These are phyloP conservation scores for Cygnus olor DNA, from an alignment of 2,797 vertebrate species.

Conservation along the genomic window DNA sequence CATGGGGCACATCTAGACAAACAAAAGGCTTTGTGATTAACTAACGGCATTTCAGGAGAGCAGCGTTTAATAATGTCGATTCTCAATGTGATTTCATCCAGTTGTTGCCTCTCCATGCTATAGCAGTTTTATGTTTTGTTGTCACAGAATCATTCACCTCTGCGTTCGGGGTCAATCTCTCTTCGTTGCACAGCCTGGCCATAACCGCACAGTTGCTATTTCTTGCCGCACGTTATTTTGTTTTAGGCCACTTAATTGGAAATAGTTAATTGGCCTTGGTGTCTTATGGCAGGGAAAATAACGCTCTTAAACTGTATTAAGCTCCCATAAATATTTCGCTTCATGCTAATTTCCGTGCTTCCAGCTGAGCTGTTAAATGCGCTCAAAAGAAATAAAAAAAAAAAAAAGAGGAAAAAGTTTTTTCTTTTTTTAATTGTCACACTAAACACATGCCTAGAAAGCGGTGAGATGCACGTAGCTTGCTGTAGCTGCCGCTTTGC, in stretches of 20 bases:
- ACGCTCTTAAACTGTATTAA: conserved; percentile 74
- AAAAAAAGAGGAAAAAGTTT: background rate
- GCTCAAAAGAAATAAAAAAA: background rate
- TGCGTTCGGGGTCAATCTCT: background rate
- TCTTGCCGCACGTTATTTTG: conserved; percentile 30
- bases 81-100: background rate
- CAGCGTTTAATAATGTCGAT: background rate
- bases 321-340: conserved; percentile 78
- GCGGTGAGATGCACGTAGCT: too few relatives aligned
- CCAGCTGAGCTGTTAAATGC: conserved; percentile 71
- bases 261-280: conserved; percentile 71
- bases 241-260: conserved; percentile 67
- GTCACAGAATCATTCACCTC: conserved; percentile 18
- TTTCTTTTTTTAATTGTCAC: background rate
- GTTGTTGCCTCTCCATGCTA: background rate
- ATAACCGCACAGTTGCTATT: background rate
- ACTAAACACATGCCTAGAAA: background rate
- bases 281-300: conserved; percentile 72
- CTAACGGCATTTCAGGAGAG: accelerated
- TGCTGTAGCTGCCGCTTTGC: too few relatives aligned
- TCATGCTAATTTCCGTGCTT: conserved; percentile 72
- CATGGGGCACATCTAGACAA: background rate
- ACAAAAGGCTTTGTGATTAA: background rate
- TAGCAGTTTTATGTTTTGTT: background rate
- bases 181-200: background rate